Percentiles rank a stretch among this genome's conserved stretches.
Evolutionary conservation across 2,888 invertebrate species (phyloP).

Genomic region (Agonopterix heracliana): DNA sequence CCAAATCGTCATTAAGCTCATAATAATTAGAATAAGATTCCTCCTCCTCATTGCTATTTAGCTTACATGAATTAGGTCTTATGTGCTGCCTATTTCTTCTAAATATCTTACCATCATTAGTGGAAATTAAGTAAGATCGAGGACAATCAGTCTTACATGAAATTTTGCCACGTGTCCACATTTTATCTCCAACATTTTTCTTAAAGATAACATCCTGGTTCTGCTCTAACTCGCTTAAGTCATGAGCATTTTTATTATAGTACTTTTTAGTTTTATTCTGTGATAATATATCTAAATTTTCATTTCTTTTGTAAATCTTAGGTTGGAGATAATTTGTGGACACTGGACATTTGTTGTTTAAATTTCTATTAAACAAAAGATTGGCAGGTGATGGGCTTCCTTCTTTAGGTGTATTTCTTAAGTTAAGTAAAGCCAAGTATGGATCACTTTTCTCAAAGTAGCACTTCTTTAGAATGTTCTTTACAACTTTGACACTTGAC

Average conservation of each 20-base stretch:
- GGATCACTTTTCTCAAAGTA: no score
- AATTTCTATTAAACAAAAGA: constrained; percentile 1
- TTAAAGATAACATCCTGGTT: neutral
- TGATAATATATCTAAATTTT: neutral
- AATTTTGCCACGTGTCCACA: neutral
- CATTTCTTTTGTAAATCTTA: neutral
- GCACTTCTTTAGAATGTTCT: constrained; percentile 3
- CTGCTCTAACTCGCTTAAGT: neutral
- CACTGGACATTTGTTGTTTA: constrained; percentile 1
- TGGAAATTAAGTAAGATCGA: neutral
- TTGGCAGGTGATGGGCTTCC: neutral
- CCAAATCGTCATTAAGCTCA: neutral
- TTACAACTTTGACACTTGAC: constrained; percentile 3
- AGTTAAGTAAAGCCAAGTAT: no score
- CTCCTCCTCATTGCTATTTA: neutral
- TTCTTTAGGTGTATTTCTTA: neutral
- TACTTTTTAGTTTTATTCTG: neutral
- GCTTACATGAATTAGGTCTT: neutral
- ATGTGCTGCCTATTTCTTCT: neutral
- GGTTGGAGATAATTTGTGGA: constrained; percentile 1
- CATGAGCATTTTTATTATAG: neutral
- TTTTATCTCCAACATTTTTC: neutral
- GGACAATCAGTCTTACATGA: neutral
- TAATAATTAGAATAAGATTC: neutral
- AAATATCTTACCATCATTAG: neutral